These are phyloP conservation scores for Euschistus heros DNA, from an alignment of 1,140 invertebrate genomes.

Conservation along the genomic window DNA sequence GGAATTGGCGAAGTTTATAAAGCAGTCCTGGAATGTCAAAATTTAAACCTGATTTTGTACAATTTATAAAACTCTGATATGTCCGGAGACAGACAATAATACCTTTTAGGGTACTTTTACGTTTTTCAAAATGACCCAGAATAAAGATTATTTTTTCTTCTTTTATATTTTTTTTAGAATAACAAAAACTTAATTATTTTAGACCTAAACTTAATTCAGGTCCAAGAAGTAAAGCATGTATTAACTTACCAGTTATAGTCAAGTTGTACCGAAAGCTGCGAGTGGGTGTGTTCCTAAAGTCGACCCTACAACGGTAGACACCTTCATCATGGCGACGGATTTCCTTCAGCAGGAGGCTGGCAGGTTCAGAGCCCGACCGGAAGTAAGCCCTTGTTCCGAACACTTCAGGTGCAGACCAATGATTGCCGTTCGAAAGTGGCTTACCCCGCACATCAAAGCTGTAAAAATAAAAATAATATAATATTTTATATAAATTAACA, in stretches of 20 bases:
- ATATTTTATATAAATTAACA: constrained; percentile 11
- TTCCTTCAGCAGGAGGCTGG: constrained; percentile 62
- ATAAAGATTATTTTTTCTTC: too few species aligned
- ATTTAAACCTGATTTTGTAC: too few species aligned
- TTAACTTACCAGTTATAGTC: constrained; percentile 77
- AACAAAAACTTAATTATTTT: too few species aligned
- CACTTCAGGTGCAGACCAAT: constrained; percentile 64
- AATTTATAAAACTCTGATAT: too few species aligned
- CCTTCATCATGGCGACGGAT: constrained; percentile 74
- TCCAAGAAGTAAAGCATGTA: too few species aligned
- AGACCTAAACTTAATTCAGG: too few species aligned
- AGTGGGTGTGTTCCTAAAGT: constrained; percentile 78
- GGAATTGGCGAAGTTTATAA: too few species aligned
- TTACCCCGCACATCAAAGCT: constrained; percentile 76
- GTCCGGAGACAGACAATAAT: too few species aligned
- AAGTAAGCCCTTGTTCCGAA: constrained; percentile 72
- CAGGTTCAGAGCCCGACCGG: constrained; percentile 52
- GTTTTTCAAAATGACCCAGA: too few species aligned
- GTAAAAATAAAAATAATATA: constrained; percentile 38
- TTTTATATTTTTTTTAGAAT: too few species aligned
- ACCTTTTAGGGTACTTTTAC: too few species aligned
- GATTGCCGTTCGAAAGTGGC: constrained; percentile 52
- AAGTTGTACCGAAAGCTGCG: constrained; percentile 77
- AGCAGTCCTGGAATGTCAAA: too few species aligned
- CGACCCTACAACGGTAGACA: constrained; percentile 75